Conservation (phyloP, 2,888 invertebrate species). For the Rambutsinella grinnellia region DNA sequence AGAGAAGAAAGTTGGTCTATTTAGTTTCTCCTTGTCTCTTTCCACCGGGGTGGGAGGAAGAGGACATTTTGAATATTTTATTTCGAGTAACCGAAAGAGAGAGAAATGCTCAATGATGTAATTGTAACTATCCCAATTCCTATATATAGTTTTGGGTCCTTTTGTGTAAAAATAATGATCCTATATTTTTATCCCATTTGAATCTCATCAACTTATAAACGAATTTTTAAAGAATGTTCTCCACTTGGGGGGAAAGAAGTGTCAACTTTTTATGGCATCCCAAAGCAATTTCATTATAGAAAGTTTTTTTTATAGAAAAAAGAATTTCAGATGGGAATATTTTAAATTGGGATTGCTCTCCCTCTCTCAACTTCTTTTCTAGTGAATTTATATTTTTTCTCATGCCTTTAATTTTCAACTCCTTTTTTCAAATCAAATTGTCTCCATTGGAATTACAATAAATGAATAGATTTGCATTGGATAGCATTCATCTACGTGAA, state of each 20-base stretch:
- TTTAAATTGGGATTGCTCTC: too few relatives aligned
- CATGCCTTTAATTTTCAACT: too few relatives aligned
- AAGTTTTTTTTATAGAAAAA: too few relatives aligned
- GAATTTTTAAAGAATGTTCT: slow-evolving; percentile 41
- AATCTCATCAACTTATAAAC: slow-evolving; percentile 46
- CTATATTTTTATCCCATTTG: slow-evolving; percentile 38
- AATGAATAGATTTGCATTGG: too few relatives aligned
- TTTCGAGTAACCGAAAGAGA: neutral
- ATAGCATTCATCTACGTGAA: neutral
- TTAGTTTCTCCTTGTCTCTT: slow-evolving; percentile 14
- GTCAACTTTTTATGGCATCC: too few relatives aligned
- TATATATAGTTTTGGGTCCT: slow-evolving; percentile 10
- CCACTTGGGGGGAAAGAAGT: too few relatives aligned
- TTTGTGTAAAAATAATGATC: neutral
- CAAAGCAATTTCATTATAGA: slow-evolving; percentile 46
- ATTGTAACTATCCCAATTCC: slow-evolving; percentile 48
- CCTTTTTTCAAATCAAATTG: too few relatives aligned
- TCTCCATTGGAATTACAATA: too few relatives aligned
- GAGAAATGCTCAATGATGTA: slow-evolving; percentile 23
- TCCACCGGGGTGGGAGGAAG: neutral
- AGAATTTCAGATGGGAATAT: too few relatives aligned
- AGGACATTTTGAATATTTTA: slow-evolving; percentile 13
- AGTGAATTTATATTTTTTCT: too few relatives aligned
- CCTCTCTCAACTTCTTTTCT: too few relatives aligned
- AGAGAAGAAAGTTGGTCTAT: too few relatives aligned